Evolutionary conservation across 2,888 invertebrate genomes (phyloP).

Genomic region (Chrysopilus asiliformis): DNA sequence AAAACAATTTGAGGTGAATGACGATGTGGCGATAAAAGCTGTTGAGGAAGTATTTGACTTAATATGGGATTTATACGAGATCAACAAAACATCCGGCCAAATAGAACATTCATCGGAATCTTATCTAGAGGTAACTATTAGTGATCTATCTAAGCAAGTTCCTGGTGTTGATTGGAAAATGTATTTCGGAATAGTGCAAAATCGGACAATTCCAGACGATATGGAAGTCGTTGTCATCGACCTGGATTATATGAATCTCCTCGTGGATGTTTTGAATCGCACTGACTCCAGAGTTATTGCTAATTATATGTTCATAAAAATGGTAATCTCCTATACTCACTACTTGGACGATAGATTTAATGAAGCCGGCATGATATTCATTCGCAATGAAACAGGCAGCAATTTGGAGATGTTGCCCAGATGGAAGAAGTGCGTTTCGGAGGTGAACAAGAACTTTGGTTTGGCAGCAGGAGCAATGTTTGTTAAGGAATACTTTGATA

Average conservation of each 20-base stretch:
- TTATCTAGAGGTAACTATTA: conserved; percentile 42
- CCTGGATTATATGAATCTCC: no score
- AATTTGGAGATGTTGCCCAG: conserved; percentile 70
- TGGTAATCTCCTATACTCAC: conserved; percentile 10
- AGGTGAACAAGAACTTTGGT: conserved; percentile 72
- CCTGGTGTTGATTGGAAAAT: conserved; percentile 60
- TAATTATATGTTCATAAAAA: conserved; percentile 17
- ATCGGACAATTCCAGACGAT: no score
- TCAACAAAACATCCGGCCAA: background rate
- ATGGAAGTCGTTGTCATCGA: no score
- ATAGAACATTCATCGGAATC: background rate
- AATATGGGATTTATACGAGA: background rate
- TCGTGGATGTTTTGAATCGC: no score
- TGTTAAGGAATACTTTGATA: conserved; percentile 37
- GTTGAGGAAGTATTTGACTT: background rate
- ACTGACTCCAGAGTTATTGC: conserved; percentile 11
- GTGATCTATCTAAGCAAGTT: conserved; percentile 47
- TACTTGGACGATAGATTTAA: conserved; percentile 15
- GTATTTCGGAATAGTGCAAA: no score
- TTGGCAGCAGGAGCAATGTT: conserved; percentile 60
- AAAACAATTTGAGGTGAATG: conserved; percentile 50
- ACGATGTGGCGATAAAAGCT: conserved; percentile 15
- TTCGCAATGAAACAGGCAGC: conserved; percentile 54
- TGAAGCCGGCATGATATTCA: conserved; percentile 13
- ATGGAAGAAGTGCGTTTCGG: conserved; percentile 79